Percentiles rank a stretch among this genome's conserved stretches.
Conservation (phyloP, 1,140 invertebrate genomes). For the Globodera ellingtonae region DNA sequence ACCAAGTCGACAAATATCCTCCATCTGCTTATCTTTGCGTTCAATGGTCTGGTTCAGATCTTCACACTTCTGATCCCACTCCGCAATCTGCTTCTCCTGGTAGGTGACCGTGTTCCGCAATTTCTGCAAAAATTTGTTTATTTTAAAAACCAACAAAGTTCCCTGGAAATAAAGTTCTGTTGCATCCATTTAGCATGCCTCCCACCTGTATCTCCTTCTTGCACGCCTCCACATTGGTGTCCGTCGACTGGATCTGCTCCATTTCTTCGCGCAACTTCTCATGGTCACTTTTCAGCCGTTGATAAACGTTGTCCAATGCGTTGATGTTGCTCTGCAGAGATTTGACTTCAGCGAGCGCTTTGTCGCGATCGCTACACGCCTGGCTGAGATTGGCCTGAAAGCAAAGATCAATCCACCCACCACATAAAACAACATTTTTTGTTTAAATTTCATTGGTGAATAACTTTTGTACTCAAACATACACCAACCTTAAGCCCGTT, state of each 20-base stretch:
- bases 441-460: too few relatives aligned
- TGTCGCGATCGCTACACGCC: slow-evolving; percentile 28
- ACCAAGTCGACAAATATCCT: slow-evolving; percentile 24
- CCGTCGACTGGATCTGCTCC: slow-evolving; percentile 27
- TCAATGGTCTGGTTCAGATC: slow-evolving; percentile 28
- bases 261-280: slow-evolving; percentile 27
- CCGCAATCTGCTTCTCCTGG: slow-evolving; percentile 42
- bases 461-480: too few relatives aligned
- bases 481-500: slow-evolving; percentile 31
- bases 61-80: slow-evolving; percentile 31
- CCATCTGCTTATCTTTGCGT: slow-evolving; percentile 30
- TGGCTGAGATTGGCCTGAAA: slow-evolving; percentile 27
- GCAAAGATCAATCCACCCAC: too few relatives aligned
- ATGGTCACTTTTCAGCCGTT: slow-evolving; percentile 31
- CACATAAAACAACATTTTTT: too few relatives aligned
- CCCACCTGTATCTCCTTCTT: slow-evolving; percentile 38
- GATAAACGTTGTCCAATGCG: slow-evolving; percentile 23
- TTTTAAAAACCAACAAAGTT: too few relatives aligned
- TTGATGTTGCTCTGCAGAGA: slow-evolving; percentile 26
- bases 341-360: slow-evolving; percentile 23
- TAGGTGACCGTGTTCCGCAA: slow-evolving; percentile 36
- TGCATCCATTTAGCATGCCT: too few relatives aligned
- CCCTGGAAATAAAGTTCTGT: too few relatives aligned
- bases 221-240: slow-evolving; percentile 35
- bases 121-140: slow-evolving; percentile 15